Base-by-base conservation (phyloP, 2,888 invertebrate species). In the Amaurobius ferox region DNA sequence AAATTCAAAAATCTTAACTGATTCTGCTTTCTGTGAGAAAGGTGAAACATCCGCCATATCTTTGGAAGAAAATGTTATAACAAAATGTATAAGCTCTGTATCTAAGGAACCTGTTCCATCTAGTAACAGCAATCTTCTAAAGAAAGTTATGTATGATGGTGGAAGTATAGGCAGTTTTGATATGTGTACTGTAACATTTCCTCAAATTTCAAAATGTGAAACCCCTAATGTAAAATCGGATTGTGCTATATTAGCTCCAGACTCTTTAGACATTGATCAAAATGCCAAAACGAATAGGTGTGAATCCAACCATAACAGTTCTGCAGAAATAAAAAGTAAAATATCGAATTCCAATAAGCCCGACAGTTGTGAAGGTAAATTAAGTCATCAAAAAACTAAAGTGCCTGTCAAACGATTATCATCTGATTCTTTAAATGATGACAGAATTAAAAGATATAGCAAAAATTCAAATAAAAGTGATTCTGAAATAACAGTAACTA, bases 181-280 rank as follows among this genome's bases (percentile, higher is more conserved):
- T 55, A 40, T 81, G 11, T 30, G 30, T 11, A 32, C 62, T 35
- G 62, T 19, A 9, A 44, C 61, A 9, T 73, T 80, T 61, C 61
- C 29, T 9, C 9, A 30, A 19, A 19, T 62, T 44, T 35, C 62
- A 6, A 28, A 16, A n/a, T 62, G 40, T 2, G 68, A 39, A 35
- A 66, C 55, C 23, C 68, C 66, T 30, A 39, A 62, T 16, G 30
- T 71, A 9, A 71, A 71, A 35, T 30, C 19, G 30, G 83, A 85
- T 77, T 85, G 77, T 16, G 13, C 77, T 39, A 40, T 85, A 28
- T 77, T 85, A 61, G 83, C 67, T 9, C 83, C 83, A n/a, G 76
- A 85, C 39, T 77, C 83, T 19, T 16, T 61, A 26, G n/a, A n/a
- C n/a, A n/a, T n/a, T n/a, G n/a, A n/a, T n/a, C n/a, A n/a, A n/a